Evolutionary conservation across 2,797 vertebrate genomes (phyloP), one percentile per base, ranked within the genome.

Genomic region (Choloepus didactylus): DNA sequence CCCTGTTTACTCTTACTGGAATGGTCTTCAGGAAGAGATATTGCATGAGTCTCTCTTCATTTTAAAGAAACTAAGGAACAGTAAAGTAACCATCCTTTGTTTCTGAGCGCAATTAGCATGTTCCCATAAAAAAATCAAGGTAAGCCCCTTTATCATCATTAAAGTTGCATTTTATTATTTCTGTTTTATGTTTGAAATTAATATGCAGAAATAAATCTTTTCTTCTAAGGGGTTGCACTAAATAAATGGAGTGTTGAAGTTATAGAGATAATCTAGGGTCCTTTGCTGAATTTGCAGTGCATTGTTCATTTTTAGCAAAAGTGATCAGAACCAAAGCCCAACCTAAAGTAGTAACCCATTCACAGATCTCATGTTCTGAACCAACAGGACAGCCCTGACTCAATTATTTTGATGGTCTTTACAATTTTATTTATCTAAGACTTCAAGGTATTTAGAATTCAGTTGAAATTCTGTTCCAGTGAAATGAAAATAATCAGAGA

Each of bases 331-430:
- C 14, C 9, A 56, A 90, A 44, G 9, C 9, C 23, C 5, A 8
- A 44, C 6, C 1, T 29, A 70, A 35, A 9, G 3, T 56, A 19
- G 6, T 56, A 3, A 80, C 9, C 0, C 7, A 3, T 29, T 2
- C 1, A 6, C 4, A 25, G 87, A 38, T 19, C 44, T 64, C 19
- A 1, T 21, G 11, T 56, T 75, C 12, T 85, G n/a, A 54, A 9
- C 64, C 12, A 51, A 49, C 70, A 51, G 70, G 67, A 56, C 16
- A 51, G 62, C 25, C n/a, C 41, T 56, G 38, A 19, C 49, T 72
- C 8, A 27, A 64, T 41, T 59, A 27, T 87, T 49, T 54, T 70
- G 66, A 59, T 41, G 4, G 12, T 19, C 3, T n/a, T 7, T 67
- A 56, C 9, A 75, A 27, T 86, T 93, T 51, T 44, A 67, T 72